Base-by-base conservation (phyloP, 1,140 invertebrate species). In the Gonatopus flavifemur region DNA sequence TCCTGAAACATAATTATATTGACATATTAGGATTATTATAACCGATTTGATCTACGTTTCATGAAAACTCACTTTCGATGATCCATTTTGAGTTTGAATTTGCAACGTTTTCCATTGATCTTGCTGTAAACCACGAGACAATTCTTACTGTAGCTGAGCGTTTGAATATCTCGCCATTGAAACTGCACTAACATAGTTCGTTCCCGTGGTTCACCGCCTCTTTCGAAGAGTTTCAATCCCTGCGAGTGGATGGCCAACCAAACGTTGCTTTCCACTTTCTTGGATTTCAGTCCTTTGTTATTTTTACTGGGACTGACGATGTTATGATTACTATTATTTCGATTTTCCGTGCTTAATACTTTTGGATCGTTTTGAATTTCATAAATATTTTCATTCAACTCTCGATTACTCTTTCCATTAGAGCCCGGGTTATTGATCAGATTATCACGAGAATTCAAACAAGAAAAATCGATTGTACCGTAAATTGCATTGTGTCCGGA, bases 11-110 rank as follows among this genome's bases (percentile, higher is more conserved):
- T 47, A 65, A 42, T 46, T 35, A 39, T 44, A 50, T 30, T 30
- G 36, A 31, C 22, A 36, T 30, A 13, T 16, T n/a, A n/a, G n/a
- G n/a, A n/a, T n/a, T n/a, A n/a, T n/a, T n/a, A n/a, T n/a, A n/a
- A n/a, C n/a, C n/a, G n/a, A n/a, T n/a, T n/a, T 24, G n/a, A 24
- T 19, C 1, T 43, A 49, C 43, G 5, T 19, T 8, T 19, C 2
- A 0, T 36, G 16, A 1, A 16, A 33, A 72, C 78, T 80, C 69
- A 86, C 83, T 89, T 89, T 66, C 86, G 85, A 49, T 84, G 81
- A 56, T 84, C 80, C 86, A 89, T 87, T 76, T 84, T 83, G 0
- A 89, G 70, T 67, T 89, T 89, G 66, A 86, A 87, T 67, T 88
- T 89, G 37, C 83, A 82, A 7, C 83, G 74, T 52, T 85, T 85